Conservation (phyloP, 2,113 vertebrate genomes). For the Propithecus coquereli region DNA sequence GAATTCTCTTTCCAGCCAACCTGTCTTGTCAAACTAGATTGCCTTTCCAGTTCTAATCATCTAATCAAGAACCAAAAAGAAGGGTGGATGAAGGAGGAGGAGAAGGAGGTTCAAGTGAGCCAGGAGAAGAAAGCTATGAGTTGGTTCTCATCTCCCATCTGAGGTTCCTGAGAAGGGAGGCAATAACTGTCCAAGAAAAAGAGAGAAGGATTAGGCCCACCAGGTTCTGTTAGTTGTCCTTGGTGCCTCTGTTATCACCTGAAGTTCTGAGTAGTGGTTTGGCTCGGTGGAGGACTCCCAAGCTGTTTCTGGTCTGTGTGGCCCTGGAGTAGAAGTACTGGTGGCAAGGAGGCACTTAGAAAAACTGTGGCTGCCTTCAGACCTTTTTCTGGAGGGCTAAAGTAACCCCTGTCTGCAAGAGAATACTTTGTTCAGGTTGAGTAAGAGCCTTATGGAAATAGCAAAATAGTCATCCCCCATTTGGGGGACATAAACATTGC, state of each 20-base stretch:
- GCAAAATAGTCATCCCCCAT: neutral
- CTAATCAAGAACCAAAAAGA: conserved; percentile 13
- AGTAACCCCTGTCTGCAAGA: neutral
- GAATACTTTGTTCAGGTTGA: conserved; percentile 27
- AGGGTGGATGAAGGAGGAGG: neutral
- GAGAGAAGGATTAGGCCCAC: neutral
- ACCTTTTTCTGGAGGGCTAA: neutral
- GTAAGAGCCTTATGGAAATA: neutral
- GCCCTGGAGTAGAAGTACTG: neutral
- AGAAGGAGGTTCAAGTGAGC: neutral
- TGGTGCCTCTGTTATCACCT: conserved; percentile 9
- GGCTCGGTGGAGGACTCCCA: neutral
- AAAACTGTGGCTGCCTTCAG: neutral
- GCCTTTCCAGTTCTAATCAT: conserved; percentile 9
- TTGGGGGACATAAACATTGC: neutral
- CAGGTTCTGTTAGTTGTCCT: neutral
- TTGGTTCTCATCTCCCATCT: conserved; percentile 32
- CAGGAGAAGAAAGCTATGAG: conserved; percentile 25
- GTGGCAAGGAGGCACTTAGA: neutral
- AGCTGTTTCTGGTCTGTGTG: conserved; percentile 31
- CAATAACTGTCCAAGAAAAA: neutral
- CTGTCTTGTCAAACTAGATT: conserved; percentile 17
- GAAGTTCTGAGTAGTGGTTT: conserved; percentile 25
- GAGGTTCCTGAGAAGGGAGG: neutral
- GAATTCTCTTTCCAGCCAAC: neutral